Conservation (phyloP, 2,888 invertebrate genomes). For the Subacronicta megacephala region DNA sequence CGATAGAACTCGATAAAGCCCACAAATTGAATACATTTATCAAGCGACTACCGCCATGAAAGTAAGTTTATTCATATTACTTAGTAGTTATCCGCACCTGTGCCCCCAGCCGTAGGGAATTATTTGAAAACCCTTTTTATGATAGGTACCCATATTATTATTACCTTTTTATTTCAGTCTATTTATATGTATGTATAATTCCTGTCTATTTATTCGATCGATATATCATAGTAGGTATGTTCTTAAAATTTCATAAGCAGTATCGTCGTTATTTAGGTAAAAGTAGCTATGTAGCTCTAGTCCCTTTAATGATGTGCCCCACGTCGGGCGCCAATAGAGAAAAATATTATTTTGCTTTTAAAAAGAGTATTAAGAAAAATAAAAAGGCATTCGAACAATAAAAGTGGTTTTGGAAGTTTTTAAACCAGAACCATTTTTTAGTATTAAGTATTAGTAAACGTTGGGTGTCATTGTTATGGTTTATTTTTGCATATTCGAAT, state of each 20-base stretch:
- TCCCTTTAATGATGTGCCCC: not conserved
- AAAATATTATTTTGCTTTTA: not conserved
- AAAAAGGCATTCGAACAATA: not conserved
- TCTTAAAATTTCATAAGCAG: not conserved
- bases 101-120: conserved; percentile 14
- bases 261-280: too few species aligned
- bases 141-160: not conserved
- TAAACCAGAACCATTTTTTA: not conserved
- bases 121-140: conserved; percentile 28
- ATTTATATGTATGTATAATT: not conserved
- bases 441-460: too few species aligned
- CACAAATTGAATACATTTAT: conserved; percentile 45
- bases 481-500: not conserved
- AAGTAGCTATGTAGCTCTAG: too few species aligned
- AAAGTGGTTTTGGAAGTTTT: not conserved
- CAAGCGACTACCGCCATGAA: conserved; percentile 32
- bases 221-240: too few species aligned
- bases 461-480: conserved; percentile 11
- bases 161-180: not conserved
- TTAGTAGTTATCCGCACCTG: conserved; percentile 44
- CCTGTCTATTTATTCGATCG: not conserved
- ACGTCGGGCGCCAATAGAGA: conserved; percentile 8
- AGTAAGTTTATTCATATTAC: conserved; percentile 43
- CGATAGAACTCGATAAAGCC: conserved; percentile 22
- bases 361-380: not conserved